Evolutionary conservation across 2,113 vertebrate genomes (phyloP), one percentile per base, ranked within the genome.

Genomic region (Neodontobutis hainanensis): DNA sequence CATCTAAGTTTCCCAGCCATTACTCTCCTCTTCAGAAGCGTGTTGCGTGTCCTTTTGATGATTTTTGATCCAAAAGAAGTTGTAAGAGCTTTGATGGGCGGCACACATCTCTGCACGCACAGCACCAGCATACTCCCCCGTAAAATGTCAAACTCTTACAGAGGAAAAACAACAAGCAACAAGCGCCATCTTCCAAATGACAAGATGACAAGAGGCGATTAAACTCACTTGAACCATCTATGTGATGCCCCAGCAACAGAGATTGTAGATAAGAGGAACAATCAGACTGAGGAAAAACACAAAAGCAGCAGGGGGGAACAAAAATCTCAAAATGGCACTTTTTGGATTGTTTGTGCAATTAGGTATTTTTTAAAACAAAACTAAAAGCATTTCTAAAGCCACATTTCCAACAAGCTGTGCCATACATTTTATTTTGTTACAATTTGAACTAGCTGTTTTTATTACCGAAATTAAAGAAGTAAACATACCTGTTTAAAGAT

Each of bases 141-240:
- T 48, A 47, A 82, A 77, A 73, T 71, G 70, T 73, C 75, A 78
- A 65, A 40, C 51, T 40, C 8, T 34, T 60, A 63, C 14, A 53
- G 76, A 14, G 53, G 58, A 53, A 34, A 73, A 75, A 69, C 68
- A 42, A 46, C 61, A 32, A 62, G 61, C 72, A 70, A 73, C 61
- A 64, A 67, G 64, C 63, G 34, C 50, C 53, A 19, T 74, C 66
- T 58, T 61, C n/a, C 59, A 48, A 64, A 76, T 85, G 85, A 83
- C 85, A 48, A 55, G 64, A 60, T 82, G 83, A 86, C 86, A 85
- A 68, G 75, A 34, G 7, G 79, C 75, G 63, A 80, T 87, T 87
- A 85, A 82, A 72, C 63, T 48, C 52, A 10, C 50, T 16, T 77
- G 69, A 83, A 82, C 64, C 65, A 57, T 46, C 75, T n/a, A n/a